phyloP scores from a whole-genome alignment of 2,797 vertebrate species.

The Morelia viridis region DNA sequence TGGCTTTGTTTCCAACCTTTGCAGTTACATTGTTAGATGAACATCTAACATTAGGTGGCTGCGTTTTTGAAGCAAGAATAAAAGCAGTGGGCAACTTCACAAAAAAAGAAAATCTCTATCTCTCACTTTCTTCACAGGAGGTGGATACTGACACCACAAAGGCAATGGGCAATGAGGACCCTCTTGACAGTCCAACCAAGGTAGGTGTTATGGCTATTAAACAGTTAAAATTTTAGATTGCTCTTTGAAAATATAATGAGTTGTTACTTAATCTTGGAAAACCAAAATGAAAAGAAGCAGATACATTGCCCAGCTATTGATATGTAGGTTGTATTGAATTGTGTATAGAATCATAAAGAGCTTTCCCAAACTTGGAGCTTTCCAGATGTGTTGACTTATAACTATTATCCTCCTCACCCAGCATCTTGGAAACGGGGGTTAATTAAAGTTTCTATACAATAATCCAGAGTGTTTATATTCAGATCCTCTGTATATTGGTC shows the following conservation, averaged over 20 bases:
- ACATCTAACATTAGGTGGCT: not conserved
- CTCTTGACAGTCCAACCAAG: slow-evolving; percentile 3
- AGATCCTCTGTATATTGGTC: not conserved
- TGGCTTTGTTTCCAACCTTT: not conserved
- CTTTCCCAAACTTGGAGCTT: too few species aligned
- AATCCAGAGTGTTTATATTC: not conserved
- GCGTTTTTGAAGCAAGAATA: not conserved
- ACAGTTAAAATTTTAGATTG: not conserved
- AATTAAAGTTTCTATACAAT: not conserved
- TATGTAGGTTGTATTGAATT: not conserved
- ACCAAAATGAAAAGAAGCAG: not conserved
- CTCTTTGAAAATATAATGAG: not conserved
- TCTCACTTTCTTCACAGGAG: not conserved
- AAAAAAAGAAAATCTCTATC: not conserved
- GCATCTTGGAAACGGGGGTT: not conserved
- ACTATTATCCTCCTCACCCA: not conserved
- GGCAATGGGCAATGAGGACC: slow-evolving; percentile 38
- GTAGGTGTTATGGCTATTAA: slow-evolving; percentile 54
- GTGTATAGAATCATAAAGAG: not conserved
- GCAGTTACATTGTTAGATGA: not conserved
- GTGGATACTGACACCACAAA: slow-evolving; percentile 55
- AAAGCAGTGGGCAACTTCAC: not conserved
- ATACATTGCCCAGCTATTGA: not conserved
- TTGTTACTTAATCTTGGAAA: not conserved
- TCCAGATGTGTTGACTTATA: not conserved